phyloP scores from a whole-genome alignment of 2,888 invertebrate genomes.

The Ophioninae sp. region DNA sequence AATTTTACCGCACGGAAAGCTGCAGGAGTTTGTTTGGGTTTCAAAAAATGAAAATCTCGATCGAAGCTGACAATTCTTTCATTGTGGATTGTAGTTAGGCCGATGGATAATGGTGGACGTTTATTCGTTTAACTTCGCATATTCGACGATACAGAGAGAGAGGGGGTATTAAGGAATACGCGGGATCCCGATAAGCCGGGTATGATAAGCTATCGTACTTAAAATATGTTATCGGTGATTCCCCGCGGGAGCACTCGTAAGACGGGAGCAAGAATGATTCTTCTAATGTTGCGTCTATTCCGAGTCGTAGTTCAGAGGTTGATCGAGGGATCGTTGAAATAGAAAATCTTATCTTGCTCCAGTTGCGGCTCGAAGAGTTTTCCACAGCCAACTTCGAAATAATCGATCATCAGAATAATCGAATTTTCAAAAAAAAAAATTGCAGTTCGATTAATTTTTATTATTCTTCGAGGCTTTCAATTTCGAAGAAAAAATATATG shows the following conservation, averaged over 20 bases:
- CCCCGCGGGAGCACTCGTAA: neutral
- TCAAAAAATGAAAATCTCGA: neutral
- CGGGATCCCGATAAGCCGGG: slow-evolving; percentile 6
- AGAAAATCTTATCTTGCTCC: neutral
- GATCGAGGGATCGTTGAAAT: slow-evolving; percentile 10
- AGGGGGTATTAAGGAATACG: neutral
- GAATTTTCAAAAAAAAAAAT: neutral
- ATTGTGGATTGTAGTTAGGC: neutral
- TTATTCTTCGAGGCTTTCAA: neutral
- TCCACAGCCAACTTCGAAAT: neutral
- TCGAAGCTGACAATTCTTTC: neutral
- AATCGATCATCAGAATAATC: neutral
- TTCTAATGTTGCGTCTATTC: neutral
- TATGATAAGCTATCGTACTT: neutral
- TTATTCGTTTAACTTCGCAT: neutral
- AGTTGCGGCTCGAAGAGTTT: neutral
- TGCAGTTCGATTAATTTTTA: neutral
- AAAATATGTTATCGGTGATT: slow-evolving; percentile 15
- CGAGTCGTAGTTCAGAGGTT: slow-evolving; percentile 33
- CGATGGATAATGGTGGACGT: neutral
- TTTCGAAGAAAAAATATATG: neutral
- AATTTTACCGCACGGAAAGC: neutral
- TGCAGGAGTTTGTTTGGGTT: too few relatives aligned
- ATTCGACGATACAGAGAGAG: neutral
- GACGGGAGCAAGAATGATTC: slow-evolving; percentile 3